phyloP scores from a whole-genome alignment of 2,113 vertebrate genomes.

The Mirza zaza region DNA sequence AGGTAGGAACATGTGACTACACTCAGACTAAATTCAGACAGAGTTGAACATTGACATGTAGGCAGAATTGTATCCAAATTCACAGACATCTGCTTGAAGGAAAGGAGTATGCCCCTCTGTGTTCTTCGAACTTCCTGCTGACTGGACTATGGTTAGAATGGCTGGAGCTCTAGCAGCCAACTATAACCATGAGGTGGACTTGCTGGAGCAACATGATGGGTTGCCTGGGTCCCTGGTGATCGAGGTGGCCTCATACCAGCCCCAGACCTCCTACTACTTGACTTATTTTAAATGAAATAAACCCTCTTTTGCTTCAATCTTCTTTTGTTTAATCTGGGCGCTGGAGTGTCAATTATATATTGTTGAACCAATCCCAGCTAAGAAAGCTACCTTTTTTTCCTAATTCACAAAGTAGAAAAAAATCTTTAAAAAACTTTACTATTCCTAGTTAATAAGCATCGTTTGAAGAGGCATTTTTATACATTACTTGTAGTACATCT shows the following conservation, averaged over 20 bases:
- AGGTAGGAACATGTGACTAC: background rate
- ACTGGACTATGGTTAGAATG: background rate
- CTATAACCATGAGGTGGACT: background rate
- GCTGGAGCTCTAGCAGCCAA: background rate
- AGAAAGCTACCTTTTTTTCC: slow-evolving; percentile 15
- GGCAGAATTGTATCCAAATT: background rate
- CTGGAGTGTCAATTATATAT: background rate
- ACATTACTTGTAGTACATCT: background rate
- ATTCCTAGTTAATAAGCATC: background rate
- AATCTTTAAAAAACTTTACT: background rate
- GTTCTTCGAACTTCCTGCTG: background rate
- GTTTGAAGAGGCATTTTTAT: background rate
- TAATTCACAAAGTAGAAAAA: background rate
- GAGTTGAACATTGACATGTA: background rate
- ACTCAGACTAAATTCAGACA: background rate
- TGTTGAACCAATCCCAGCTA: slow-evolving; percentile 4
- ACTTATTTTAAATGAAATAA: background rate
- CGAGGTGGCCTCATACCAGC: background rate
- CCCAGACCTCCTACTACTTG: background rate
- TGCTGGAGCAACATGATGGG: background rate
- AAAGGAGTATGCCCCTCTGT: background rate
- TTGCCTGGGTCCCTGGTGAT: background rate
- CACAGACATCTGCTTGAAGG: background rate
- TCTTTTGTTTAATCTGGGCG: background rate
- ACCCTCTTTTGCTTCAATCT: background rate